These are phyloP conservation scores for Conger conger DNA, from an alignment of 2,113 vertebrate species.

Conservation along the genomic window DNA sequence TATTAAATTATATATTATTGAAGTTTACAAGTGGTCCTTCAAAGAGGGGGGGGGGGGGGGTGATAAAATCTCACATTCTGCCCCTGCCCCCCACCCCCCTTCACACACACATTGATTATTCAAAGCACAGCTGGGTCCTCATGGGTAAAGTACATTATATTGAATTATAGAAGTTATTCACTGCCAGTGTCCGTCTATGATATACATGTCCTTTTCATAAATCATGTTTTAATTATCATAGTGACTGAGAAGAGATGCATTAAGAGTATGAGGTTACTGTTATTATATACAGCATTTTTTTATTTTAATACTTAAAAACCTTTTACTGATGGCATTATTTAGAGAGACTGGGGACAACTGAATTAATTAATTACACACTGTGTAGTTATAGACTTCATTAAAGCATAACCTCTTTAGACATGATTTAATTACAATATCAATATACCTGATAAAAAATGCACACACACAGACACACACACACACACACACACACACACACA, in stretches of 20 bases:
- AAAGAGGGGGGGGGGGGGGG: too few species aligned
- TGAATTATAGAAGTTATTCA: constrained; percentile 15
- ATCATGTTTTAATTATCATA: constrained; percentile 28
- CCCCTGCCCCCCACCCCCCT: too few species aligned
- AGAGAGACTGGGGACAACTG: not conserved
- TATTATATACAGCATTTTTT: not conserved
- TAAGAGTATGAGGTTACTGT: constrained; percentile 12
- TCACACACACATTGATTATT: constrained; percentile 18
- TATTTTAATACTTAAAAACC: not conserved
- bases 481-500: too few species aligned
- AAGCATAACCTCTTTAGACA: too few species aligned
- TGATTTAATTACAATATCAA: too few species aligned
- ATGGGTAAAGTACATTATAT: not conserved
- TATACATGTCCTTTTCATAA: constrained; percentile 13
- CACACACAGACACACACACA: too few species aligned
- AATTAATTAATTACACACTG: too few species aligned
- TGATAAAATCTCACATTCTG: too few species aligned
- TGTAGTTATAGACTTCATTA: too few species aligned
- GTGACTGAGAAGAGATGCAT: constrained; percentile 10
- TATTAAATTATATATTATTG: too few species aligned
- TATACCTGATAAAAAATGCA: too few species aligned
- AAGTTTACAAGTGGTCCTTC: too few species aligned
- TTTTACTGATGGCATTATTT: not conserved
- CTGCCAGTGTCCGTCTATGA: not conserved
- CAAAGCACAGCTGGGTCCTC: constrained; percentile 22